These are phyloP conservation scores for Pocillopora verrucosa DNA, from an alignment of 64 coral and sea anemone genomes.

Conservation along the genomic window DNA sequence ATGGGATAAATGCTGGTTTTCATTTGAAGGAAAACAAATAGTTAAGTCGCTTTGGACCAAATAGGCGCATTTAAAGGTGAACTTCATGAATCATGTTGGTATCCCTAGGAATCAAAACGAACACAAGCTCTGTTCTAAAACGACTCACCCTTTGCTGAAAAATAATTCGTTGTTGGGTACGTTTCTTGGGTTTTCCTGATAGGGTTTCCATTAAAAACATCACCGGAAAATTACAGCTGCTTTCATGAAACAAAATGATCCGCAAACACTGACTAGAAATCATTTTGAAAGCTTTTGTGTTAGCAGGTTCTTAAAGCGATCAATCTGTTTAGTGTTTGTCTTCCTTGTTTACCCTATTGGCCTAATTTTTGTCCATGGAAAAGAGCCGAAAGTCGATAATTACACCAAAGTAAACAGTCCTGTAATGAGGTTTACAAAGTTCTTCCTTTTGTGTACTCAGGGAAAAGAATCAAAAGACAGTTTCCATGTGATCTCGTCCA, in stretches of 20 bases:
- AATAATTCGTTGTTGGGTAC: too few species aligned
- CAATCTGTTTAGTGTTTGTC: conserved; percentile 7
- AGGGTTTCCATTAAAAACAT: neutral
- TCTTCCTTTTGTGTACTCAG: neutral
- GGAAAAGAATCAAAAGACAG: neutral
- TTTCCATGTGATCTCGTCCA: neutral
- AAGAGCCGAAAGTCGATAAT: neutral
- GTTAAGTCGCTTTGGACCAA: neutral
- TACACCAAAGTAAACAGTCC: conserved; percentile 15
- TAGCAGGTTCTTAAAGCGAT: neutral
- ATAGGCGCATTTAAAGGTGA: neutral
- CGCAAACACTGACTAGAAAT: conserved; percentile 8
- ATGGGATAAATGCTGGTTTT: conserved; percentile 12
- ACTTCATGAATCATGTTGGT: neutral
- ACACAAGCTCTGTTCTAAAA: neutral
- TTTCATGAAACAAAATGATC: neutral
- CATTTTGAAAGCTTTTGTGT: conserved; percentile 19
- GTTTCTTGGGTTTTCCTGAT: neutral
- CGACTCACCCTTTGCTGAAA: neutral
- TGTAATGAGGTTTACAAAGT: neutral
- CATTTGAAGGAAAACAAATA: conserved; percentile 23
- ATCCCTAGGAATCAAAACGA: neutral
- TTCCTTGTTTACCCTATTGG: conserved; percentile 5
- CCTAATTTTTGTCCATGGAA: neutral
- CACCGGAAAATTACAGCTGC: neutral